These are phyloP conservation scores for Panthera tigris DNA, from an alignment of 2,113 vertebrate genomes.

Conservation along the genomic window DNA sequence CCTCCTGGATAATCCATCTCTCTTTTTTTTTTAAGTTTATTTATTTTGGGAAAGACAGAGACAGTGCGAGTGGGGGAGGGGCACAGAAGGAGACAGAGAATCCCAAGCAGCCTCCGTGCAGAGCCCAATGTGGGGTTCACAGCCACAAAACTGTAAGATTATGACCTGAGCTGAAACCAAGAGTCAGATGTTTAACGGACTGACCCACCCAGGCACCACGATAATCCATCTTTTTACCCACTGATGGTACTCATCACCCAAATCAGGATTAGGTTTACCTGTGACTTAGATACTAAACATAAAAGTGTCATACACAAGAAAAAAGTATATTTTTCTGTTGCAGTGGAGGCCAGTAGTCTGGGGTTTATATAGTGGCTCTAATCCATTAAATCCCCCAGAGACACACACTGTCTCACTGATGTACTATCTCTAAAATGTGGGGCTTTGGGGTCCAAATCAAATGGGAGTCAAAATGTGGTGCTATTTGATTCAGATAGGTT, in stretches of 20 bases:
- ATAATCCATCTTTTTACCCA: neutral
- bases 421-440: neutral
- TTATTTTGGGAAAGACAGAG: no score
- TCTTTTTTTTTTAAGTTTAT: no score
- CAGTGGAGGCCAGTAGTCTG: neutral
- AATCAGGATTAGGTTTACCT: neutral
- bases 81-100: no score
- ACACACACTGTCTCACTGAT: neutral
- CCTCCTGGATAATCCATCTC: neutral
- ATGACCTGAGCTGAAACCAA: no score
- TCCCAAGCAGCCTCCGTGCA: no score
- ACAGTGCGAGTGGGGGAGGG: no score
- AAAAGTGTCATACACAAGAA: neutral
- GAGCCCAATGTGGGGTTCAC: no score
- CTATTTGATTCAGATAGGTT: neutral
- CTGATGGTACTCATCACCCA: neutral
- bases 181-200: no score
- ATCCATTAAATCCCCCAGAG: neutral
- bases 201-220: no score
- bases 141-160: no score
- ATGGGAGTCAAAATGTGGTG: neutral
- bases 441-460: neutral
- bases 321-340: neutral
- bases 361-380: neutral
- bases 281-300: neutral